Percentiles rank a stretch among this genome's conserved stretches.
These are phyloP conservation scores for Piscicola geometra DNA, from an alignment of 2,888 invertebrate genomes.

Conservation along the genomic window DNA sequence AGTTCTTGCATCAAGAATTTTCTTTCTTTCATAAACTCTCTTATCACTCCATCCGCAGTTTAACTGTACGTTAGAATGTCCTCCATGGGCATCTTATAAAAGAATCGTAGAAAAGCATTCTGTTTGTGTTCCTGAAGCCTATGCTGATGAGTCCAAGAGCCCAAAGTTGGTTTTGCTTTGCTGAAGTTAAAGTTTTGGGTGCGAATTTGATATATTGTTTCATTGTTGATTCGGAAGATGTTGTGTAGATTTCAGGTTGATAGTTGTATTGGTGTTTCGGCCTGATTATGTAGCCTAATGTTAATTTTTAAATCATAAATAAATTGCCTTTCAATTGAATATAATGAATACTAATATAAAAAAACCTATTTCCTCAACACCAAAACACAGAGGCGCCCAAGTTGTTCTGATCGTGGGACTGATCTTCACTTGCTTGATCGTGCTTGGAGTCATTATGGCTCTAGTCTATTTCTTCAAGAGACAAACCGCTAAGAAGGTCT, in stretches of 20 bases:
- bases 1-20: too few relatives aligned
- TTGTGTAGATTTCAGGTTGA: background rate
- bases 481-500: constrained; percentile 76
- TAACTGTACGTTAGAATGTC: constrained; percentile 79
- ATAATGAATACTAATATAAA: too few relatives aligned
- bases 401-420: constrained; percentile 50
- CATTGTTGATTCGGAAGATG: too few relatives aligned
- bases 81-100: constrained; percentile 52
- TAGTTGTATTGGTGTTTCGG: background rate
- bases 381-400: constrained; percentile 33
- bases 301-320: too few relatives aligned
- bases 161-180: background rate
- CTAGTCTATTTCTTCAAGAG: constrained; percentile 62
- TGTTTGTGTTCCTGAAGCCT: constrained; percentile 28
- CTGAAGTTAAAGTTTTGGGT: too few relatives aligned
- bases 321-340: too few relatives aligned
- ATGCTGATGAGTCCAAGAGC: constrained; percentile 4
- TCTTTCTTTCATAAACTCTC: background rate
- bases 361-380: too few relatives aligned
- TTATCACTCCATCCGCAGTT: constrained; percentile 58
- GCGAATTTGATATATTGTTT: too few relatives aligned
- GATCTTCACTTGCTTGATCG: constrained; percentile 59
- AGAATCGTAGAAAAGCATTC: too few relatives aligned
- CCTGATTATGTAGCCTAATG: background rate
- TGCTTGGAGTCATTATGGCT: constrained; percentile 47